Percentiles rank a stretch among this genome's conserved stretches.
phyloP scores from a whole-genome alignment of 2,797 vertebrate species.

The Acrocephalus scirpaceus region DNA sequence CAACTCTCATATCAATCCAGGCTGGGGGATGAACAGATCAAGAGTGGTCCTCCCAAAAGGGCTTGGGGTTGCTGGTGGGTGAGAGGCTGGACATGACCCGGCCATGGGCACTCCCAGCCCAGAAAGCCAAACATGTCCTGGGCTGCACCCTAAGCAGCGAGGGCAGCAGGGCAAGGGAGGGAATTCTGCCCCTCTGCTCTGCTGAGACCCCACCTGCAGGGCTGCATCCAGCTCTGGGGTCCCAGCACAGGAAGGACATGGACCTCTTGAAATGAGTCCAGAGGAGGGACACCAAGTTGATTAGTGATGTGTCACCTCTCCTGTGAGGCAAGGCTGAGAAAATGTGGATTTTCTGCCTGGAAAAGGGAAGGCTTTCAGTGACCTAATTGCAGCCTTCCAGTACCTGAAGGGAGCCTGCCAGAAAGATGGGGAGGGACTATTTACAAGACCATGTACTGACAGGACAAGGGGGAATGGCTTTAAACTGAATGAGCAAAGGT shows the following conservation, averaged over 20 bases:
- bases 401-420: not conserved
- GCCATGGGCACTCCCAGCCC: not conserved
- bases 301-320: not conserved
- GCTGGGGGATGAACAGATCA: not conserved
- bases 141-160: accelerated
- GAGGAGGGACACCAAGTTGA: not conserved
- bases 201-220: not conserved
- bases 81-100: not conserved
- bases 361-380: not conserved
- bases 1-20: accelerated
- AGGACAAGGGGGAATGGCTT: not conserved
- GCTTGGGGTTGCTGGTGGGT: not conserved
- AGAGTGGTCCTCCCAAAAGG: not conserved
- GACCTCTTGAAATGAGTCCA: accelerated
- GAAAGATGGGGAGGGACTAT: not conserved
- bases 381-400: not conserved
- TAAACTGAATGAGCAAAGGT: not conserved
- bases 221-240: not conserved
- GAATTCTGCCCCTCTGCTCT: not conserved
- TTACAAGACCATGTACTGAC: not conserved
- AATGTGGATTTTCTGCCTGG: not conserved
- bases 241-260: not conserved
- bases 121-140: not conserved
- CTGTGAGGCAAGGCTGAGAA: not conserved
- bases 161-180: not conserved